phyloP scores from a whole-genome alignment of 2,888 invertebrate species.

The Trichogramma dendrolimi region DNA sequence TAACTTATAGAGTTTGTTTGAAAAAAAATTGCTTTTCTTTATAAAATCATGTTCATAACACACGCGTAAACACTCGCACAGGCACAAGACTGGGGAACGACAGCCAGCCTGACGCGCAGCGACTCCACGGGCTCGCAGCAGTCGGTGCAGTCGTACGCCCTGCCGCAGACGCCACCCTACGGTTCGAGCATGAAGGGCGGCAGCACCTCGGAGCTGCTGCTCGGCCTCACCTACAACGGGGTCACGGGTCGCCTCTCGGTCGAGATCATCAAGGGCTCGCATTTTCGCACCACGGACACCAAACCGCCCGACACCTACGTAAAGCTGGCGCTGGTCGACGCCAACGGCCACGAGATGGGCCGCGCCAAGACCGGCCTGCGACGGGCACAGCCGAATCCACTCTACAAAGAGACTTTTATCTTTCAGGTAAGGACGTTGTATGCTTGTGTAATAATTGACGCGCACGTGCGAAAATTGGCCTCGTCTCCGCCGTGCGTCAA shows the following conservation, averaged over 20 bases:
- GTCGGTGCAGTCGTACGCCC: slow-evolving; percentile 61
- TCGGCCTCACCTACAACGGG: slow-evolving; percentile 88
- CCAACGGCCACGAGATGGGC: slow-evolving; percentile 88
- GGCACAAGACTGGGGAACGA: slow-evolving; percentile 48
- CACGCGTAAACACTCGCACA: slow-evolving; percentile 13
- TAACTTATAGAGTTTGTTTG: neutral
- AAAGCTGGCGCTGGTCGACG: slow-evolving; percentile 85
- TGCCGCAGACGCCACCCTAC: slow-evolving; percentile 47
- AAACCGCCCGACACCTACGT: slow-evolving; percentile 91
- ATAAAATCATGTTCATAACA: too few species aligned
- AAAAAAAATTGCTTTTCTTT: too few species aligned
- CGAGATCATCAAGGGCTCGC: slow-evolving; percentile 78
- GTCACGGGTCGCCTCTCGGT: slow-evolving; percentile 90
- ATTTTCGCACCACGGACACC: slow-evolving; percentile 57
- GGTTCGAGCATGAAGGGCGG: slow-evolving; percentile 67
- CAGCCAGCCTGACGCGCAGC: slow-evolving; percentile 69
- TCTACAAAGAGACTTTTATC: slow-evolving; percentile 93
- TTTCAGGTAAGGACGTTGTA: slow-evolving; percentile 67
- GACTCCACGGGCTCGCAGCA: slow-evolving; percentile 93
- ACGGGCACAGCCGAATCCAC: slow-evolving; percentile 89
- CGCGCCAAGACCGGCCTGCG: slow-evolving; percentile 88
- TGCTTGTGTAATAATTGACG: too few species aligned
- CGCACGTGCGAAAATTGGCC: too few species aligned
- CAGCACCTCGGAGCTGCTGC: slow-evolving; percentile 83
- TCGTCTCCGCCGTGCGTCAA: too few species aligned